A percentile compares a stretch with the other conserved stretches of the same genome.
These are phyloP conservation scores for Leptogaster cylindrica DNA, from an alignment of 2,888 invertebrate species.

Conservation along the genomic window DNA sequence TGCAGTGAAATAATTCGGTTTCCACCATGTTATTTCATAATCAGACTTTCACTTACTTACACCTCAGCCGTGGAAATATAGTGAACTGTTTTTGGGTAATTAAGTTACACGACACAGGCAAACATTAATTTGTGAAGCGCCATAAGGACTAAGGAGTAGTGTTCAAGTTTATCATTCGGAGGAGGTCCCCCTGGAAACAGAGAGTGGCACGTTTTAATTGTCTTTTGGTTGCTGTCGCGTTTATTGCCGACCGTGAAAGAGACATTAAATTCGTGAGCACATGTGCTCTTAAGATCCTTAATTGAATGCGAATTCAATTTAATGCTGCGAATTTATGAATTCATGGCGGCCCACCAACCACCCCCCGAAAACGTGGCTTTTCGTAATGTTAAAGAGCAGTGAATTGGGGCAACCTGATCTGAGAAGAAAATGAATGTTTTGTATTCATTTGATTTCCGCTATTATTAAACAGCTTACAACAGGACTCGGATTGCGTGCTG, in stretches of 20 bases:
- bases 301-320: constrained; percentile 26
- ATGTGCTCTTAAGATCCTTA: constrained; percentile 24
- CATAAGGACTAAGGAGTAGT: constrained; percentile 22
- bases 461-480: too few relatives aligned
- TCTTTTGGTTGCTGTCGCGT: constrained; percentile 3
- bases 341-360: background rate
- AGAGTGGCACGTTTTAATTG: constrained; percentile 21
- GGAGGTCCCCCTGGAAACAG: background rate
- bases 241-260: background rate
- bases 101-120: constrained; percentile 24
- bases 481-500: too few relatives aligned
- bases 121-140: constrained; percentile 13
- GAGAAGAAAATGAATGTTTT: too few relatives aligned
- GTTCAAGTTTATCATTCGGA: constrained; percentile 13
- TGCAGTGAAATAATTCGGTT: too few relatives aligned
- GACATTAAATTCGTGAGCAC: constrained; percentile 9
- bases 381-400: background rate
- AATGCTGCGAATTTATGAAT: background rate
- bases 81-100: constrained; percentile 11
- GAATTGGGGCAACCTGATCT: background rate
- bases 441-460: too few relatives aligned
- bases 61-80: too few relatives aligned
- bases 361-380: background rate
- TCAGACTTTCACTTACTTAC: too few relatives aligned
- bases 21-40: too few relatives aligned